These are phyloP conservation scores for Orientallactaga sibirica DNA, from an alignment of 2,797 vertebrate species.

Conservation along the genomic window DNA sequence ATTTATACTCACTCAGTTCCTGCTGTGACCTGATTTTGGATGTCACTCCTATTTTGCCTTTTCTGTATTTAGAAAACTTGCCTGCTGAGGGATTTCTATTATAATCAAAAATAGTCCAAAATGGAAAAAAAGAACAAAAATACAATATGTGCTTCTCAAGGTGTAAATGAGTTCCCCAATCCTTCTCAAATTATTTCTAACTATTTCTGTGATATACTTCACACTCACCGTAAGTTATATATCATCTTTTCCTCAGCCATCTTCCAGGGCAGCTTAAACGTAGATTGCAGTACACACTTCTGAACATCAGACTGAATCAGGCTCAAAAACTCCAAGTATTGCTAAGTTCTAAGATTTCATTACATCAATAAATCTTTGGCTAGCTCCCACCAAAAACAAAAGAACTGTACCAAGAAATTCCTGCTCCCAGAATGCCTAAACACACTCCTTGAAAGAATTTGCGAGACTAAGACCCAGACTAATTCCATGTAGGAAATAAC, in stretches of 20 bases:
- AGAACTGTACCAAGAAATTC: not conserved
- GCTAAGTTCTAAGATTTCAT: not conserved
- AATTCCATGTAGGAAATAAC: not conserved
- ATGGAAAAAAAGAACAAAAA: not conserved
- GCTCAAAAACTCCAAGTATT: not conserved
- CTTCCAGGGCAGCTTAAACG: not conserved
- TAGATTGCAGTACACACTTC: not conserved
- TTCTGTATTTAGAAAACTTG: not conserved
- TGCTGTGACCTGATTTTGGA: not conserved
- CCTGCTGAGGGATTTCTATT: not conserved
- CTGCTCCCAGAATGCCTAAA: constrained; percentile 11
- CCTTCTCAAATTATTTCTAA: not conserved
- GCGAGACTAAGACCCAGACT: not conserved
- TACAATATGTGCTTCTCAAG: not conserved
- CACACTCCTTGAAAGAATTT: not conserved
- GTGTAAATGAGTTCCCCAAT: not conserved
- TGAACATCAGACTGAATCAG: not conserved
- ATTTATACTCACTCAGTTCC: not conserved
- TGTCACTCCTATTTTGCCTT: not conserved
- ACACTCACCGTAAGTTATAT: not conserved
- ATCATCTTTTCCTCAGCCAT: not conserved
- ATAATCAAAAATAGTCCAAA: not conserved
- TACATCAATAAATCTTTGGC: not conserved
- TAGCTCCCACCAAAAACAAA: not conserved
- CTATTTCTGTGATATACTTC: not conserved